Evolutionary conservation across 2,113 vertebrate genomes (phyloP).

Genomic region (Struthio camelus): DNA sequence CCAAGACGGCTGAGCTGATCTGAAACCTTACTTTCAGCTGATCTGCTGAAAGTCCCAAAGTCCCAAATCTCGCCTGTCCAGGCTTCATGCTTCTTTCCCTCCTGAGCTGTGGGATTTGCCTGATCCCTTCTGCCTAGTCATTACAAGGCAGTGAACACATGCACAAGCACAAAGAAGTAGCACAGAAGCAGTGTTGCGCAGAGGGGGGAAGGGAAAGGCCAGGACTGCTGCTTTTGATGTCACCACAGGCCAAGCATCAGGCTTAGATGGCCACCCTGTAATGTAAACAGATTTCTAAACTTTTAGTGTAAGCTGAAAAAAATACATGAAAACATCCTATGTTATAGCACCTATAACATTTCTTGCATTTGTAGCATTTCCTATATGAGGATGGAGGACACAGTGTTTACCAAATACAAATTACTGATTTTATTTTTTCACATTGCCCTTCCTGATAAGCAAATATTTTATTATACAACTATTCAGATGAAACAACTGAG

Average conservation of each 20-base stretch:
- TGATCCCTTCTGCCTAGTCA: background rate
- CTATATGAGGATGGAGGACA: background rate
- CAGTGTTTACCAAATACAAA: background rate
- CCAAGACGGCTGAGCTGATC: background rate
- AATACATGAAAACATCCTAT: background rate
- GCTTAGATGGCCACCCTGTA: background rate
- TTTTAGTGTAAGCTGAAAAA: background rate
- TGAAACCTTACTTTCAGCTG: background rate
- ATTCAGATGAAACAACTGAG: background rate
- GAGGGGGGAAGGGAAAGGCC: background rate
- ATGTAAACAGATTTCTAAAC: conserved; percentile 10
- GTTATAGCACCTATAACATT: background rate
- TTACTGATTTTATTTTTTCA: background rate
- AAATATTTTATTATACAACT: background rate
- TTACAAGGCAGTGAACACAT: background rate
- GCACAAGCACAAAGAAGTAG: background rate
- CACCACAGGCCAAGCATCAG: background rate
- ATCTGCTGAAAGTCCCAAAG: background rate
- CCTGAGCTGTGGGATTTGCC: background rate
- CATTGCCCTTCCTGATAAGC: background rate
- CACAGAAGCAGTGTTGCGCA: background rate
- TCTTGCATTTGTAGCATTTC: background rate
- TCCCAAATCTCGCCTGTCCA: background rate
- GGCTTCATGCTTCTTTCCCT: background rate
- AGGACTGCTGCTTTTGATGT: background rate